Percentiles rank a stretch among this genome's conserved stretches.
Evolutionary conservation across 2,113 vertebrate genomes (phyloP).

Genomic region (Leuciscus idus): DNA sequence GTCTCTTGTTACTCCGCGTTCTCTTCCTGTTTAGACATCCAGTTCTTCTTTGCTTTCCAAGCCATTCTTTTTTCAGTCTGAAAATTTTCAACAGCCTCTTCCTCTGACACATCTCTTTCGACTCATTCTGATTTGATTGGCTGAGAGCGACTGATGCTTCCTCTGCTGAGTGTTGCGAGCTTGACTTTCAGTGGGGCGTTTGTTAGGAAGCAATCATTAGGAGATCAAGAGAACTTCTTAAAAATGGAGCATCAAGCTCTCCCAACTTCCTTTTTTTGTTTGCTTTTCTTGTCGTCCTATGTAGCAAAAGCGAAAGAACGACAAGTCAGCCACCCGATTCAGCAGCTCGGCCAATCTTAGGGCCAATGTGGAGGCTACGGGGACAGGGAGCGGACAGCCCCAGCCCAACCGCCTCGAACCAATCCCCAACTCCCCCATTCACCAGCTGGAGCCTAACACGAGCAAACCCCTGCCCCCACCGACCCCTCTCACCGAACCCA

Average conservation of each 20-base stretch:
- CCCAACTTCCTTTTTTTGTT: slow-evolving; percentile 44
- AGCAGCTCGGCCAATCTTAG: slow-evolving; percentile 96
- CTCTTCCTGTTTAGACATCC: slow-evolving; percentile 58
- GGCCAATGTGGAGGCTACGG: slow-evolving; percentile 89
- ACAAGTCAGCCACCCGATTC: slow-evolving; percentile 96
- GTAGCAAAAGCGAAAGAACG: slow-evolving; percentile 99
- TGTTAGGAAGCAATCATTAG: slow-evolving; percentile 2
- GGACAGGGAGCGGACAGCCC: slow-evolving; percentile 86
- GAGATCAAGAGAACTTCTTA: background rate
- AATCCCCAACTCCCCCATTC: slow-evolving; percentile 96
- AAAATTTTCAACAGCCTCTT: slow-evolving; percentile 60
- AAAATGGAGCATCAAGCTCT: slow-evolving; percentile 24
- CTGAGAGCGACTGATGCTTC: slow-evolving; percentile 63
- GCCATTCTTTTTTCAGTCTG: slow-evolving; percentile 73
- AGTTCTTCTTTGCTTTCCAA: slow-evolving; percentile 81
- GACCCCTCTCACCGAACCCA: slow-evolving; percentile 95
- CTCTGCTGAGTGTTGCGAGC: slow-evolving; percentile 56
- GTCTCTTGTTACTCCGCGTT: slow-evolving; percentile 36
- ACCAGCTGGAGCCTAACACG: slow-evolving; percentile 95
- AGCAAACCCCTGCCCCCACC: slow-evolving; percentile 97
- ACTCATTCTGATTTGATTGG: slow-evolving; percentile 62
- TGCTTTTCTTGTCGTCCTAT: slow-evolving; percentile 81
- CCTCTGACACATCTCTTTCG: slow-evolving; percentile 59
- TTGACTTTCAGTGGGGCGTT: slow-evolving; percentile 51
- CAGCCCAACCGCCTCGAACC: slow-evolving; percentile 91